Base-by-base conservation (phyloP, 2,888 invertebrate genomes). In the Brachyopa scutellaris region DNA sequence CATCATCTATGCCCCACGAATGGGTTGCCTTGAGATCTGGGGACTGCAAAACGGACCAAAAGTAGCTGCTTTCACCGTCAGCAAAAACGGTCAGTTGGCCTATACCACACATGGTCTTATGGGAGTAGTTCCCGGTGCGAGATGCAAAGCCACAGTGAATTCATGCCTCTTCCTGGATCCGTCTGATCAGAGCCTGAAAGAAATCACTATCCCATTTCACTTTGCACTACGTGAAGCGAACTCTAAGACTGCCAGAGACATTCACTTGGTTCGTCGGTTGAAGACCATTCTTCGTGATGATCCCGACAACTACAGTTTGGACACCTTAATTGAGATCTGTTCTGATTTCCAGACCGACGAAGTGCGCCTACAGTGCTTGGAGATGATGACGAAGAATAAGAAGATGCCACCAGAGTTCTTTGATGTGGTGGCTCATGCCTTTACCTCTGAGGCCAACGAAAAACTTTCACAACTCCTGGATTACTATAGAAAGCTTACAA, bases 21-120 rank as follows among this genome's bases (percentile, higher is more conserved):
- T 97, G 88, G 98, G 98, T 9, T 93, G 97, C 4, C 92, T 99
- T 62, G 99, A 99, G 90, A 96, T 99, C 72, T 97, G 99, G 94
- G 93, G 96, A 2, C 93, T 97, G 87, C 97, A 97, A 88, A 94
- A 96, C 88, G 98, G 99, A 0, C 95, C 95, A 8, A 94, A 97
- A 90, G 95, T 99, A 5, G 96, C 97, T 9, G 96, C 97, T 0
- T 99, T 98, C 89, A 95, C 95, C 47, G 97, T 97, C 0, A 95
- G 95, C 47, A 97, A 96, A 90, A 93, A 94, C 88, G 97, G 96
- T 26, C 93, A 94, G 87, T 91, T 97, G 19, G 87, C 97, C 2
- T 96, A 96, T 88, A 94, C 95, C 51, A 94, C 94, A 78, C 95
- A 97, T 88, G 95, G 96, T 7, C 91, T 97, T 69, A 93, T 97